phyloP scores from a whole-genome alignment of 1,140 invertebrate species.

The Lordiphosa clarofinis region DNA sequence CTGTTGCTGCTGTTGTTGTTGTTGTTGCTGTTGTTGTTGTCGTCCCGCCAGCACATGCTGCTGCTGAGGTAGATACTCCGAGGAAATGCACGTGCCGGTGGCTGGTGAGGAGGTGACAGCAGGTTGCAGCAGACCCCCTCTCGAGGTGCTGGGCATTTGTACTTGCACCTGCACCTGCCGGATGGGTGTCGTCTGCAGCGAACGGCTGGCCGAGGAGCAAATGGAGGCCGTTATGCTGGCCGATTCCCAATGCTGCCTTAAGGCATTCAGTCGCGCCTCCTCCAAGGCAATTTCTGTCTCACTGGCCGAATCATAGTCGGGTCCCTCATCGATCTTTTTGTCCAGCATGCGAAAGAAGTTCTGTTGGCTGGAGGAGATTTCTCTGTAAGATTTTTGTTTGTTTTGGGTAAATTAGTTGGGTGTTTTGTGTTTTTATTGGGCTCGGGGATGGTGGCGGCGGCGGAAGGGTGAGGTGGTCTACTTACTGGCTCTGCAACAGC shows the following conservation, averaged over 20 bases:
- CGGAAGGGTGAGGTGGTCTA: background rate
- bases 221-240: slow-evolving; percentile 81
- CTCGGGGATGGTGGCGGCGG: background rate
- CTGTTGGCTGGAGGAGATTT: slow-evolving; percentile 91
- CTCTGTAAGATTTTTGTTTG: slow-evolving; percentile 83
- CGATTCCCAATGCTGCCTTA: slow-evolving; percentile 84
- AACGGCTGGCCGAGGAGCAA: slow-evolving; percentile 79
- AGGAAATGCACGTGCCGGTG: slow-evolving; percentile 40
- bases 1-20: slow-evolving; percentile 42
- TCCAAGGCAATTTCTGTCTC: slow-evolving; percentile 84
- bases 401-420: slow-evolving; percentile 13
- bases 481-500: slow-evolving; percentile 79
- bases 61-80: slow-evolving; percentile 72
- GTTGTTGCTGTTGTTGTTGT: slow-evolving; percentile 52
- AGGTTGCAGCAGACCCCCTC: slow-evolving; percentile 20
- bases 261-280: slow-evolving; percentile 81
- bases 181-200: slow-evolving; percentile 77
- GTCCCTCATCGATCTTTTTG: slow-evolving; percentile 92
- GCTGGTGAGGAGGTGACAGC: slow-evolving; percentile 44
- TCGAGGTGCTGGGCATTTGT: slow-evolving; percentile 5
- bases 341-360: slow-evolving; percentile 95
- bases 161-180: slow-evolving; percentile 66
- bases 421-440: slow-evolving; percentile 20
- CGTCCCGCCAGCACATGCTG: slow-evolving; percentile 57
- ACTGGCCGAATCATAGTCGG: slow-evolving; percentile 86